Conservation (phyloP, 2,113 vertebrate genomes). For the Nymphicus hollandicus region DNA sequence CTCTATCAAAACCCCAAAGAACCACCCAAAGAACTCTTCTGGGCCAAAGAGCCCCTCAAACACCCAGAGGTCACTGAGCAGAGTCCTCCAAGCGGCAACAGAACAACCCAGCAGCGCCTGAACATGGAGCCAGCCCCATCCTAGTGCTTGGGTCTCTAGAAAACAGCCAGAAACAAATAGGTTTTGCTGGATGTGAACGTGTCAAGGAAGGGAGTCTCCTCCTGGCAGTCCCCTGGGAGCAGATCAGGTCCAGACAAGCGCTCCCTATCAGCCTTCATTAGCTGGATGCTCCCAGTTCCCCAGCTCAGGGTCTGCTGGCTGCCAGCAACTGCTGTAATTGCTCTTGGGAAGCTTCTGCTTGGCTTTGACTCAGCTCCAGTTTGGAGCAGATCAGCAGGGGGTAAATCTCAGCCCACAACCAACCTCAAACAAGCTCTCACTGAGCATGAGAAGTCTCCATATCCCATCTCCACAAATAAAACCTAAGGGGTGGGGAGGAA, state of each 20-base stretch:
- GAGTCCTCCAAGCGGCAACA: fast-evolving
- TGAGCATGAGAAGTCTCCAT: fast-evolving
- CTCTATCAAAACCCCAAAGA: fast-evolving
- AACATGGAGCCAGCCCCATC: no score
- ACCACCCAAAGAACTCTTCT: neutral
- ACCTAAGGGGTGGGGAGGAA: fast-evolving
- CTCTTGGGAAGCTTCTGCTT: neutral
- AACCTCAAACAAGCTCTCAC: neutral
- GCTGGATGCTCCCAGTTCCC: neutral
- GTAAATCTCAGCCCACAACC: neutral
- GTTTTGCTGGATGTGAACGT: neutral
- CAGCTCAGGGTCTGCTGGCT: neutral
- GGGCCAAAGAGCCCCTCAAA: no score
- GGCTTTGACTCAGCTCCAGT: neutral
- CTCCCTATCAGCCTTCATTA: neutral
- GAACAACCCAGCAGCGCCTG: neutral
- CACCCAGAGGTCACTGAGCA: fast-evolving
- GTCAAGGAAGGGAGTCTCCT: neutral
- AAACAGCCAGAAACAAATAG: neutral
- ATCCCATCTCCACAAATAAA: neutral
- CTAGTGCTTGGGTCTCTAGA: fast-evolving
- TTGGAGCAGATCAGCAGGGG: neutral
- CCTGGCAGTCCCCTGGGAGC: neutral
- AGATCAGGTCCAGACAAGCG: neutral
- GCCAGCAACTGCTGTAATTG: neutral